phyloP scores from a whole-genome alignment of 2,113 vertebrate genomes.

The Corythornis vintsioides region DNA sequence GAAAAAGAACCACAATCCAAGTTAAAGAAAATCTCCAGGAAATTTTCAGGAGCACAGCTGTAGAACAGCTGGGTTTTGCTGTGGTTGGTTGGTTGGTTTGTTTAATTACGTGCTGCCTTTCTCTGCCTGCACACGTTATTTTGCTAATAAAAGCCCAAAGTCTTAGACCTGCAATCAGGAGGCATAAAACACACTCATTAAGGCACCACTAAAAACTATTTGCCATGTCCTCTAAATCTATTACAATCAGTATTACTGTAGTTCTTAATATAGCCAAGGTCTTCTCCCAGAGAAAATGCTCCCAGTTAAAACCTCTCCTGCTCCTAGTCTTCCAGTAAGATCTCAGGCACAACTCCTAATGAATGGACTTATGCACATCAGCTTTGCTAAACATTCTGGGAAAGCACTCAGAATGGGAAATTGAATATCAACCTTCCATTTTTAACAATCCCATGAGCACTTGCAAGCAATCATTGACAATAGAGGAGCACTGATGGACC shows the following conservation, averaged over 20 bases:
- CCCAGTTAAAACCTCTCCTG: background rate
- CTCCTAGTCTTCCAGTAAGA: background rate
- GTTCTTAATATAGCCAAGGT: background rate
- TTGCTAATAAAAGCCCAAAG: background rate
- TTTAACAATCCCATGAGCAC: background rate
- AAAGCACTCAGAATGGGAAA: background rate
- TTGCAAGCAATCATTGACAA: background rate
- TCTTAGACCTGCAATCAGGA: background rate
- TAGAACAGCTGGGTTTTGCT: background rate
- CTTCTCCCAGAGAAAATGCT: background rate
- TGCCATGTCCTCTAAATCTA: background rate
- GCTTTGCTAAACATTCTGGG: background rate
- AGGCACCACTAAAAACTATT: background rate
- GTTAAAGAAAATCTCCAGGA: background rate
- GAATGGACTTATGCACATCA: background rate
- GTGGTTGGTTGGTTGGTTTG: background rate
- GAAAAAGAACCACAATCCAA: background rate
- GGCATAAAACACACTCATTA: background rate
- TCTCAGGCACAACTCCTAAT: background rate
- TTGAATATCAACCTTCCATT: background rate
- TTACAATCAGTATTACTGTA: background rate
- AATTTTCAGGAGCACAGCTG: background rate
- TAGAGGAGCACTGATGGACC: background rate
- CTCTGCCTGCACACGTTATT: background rate
- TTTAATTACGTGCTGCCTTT: background rate